These are phyloP conservation scores for Polyommatus icarus DNA, from an alignment of 2,888 invertebrate species.

Conservation along the genomic window DNA sequence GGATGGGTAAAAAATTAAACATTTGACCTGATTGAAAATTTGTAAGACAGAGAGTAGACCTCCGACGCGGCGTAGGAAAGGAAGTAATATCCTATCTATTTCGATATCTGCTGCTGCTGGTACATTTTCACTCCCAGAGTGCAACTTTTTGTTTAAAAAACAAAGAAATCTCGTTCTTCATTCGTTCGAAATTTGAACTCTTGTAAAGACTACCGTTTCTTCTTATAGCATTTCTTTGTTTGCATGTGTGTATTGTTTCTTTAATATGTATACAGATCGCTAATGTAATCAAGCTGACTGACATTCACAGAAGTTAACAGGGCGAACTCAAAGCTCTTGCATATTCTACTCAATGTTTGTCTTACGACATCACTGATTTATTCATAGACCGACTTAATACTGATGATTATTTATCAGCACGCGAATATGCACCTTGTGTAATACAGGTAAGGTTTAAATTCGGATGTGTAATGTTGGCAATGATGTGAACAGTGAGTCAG, in stretches of 20 bases:
- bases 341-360: slow-evolving; percentile 58
- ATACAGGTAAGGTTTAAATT: slow-evolving; percentile 43
- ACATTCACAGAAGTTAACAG: slow-evolving; percentile 6
- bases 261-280: neutral
- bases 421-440: slow-evolving; percentile 48
- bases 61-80: too few species aligned
- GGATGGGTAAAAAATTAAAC: neutral
- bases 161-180: too few species aligned
- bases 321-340: slow-evolving; percentile 34
- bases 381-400: slow-evolving; percentile 63
- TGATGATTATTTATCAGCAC: slow-evolving; percentile 47
- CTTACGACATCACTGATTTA: slow-evolving; percentile 65
- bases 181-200: too few species aligned
- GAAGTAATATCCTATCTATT: neutral
- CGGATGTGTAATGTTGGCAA: slow-evolving; percentile 47
- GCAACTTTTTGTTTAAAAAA: neutral
- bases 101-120: neutral
- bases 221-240: neutral
- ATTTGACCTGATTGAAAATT: too few species aligned
- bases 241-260: neutral
- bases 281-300: slow-evolving; percentile 11
- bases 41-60: neutral
- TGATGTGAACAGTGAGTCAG: slow-evolving; percentile 42
- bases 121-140: neutral
- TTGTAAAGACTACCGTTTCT: neutral